Conservation (phyloP, 37 sponge, comb jelly and placozoan species). For the Haliclona indistincta region DNA sequence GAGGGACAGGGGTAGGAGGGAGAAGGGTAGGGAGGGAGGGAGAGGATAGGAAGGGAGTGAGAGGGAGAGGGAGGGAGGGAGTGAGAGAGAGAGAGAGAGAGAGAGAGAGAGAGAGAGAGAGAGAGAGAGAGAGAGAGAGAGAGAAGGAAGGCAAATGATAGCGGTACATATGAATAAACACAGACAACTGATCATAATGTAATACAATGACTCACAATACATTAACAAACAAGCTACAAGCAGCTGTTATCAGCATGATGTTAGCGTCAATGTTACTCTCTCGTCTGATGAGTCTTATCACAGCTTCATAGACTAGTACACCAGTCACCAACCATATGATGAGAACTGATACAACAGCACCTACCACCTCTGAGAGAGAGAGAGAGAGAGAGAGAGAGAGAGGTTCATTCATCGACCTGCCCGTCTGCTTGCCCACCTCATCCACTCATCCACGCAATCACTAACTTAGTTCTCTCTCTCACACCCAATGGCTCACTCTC, state of each 20-base stretch:
- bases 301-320: constrained; percentile 84
- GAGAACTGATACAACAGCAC: constrained; percentile 28
- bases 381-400: background rate
- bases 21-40: background rate
- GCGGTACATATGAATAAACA: no score
- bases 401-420: background rate
- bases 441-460: no score
- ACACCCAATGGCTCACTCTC: no score
- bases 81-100: background rate
- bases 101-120: constrained; percentile 26
- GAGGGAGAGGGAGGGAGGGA: no score
- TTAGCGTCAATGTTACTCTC: constrained; percentile 79
- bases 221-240: constrained; percentile 84
- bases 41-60: no score
- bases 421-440: no score
- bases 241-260: constrained; percentile 93
- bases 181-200: background rate
- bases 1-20: background rate
- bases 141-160: constrained; percentile 22
- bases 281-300: constrained; percentile 56
- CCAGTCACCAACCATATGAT: constrained; percentile 95
- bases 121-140: constrained; percentile 19
- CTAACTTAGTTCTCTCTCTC: no score
- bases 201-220: constrained; percentile 76
- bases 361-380: constrained; percentile 6